Evolutionary conservation across 2,113 vertebrate species (phyloP).

Genomic region (Haliaeetus leucogaster): DNA sequence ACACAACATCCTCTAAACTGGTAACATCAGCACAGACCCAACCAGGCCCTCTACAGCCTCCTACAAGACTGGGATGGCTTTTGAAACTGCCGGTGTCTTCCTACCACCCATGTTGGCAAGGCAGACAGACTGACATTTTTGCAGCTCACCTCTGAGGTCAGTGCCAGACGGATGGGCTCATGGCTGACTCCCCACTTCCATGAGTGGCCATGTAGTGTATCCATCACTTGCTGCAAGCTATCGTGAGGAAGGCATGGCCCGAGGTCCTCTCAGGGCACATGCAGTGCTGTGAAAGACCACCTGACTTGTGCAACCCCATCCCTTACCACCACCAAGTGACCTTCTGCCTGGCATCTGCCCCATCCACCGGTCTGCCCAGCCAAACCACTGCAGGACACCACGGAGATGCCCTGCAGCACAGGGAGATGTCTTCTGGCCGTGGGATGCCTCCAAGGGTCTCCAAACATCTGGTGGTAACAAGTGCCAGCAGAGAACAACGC

Average conservation of each 20-base stretch:
- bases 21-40: background rate
- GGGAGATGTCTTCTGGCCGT: background rate
- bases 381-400: background rate
- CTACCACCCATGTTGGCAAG: background rate
- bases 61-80: background rate
- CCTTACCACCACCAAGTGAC: background rate
- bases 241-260: background rate
- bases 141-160: background rate
- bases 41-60: background rate
- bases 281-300: background rate
- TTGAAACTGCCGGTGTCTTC: background rate
- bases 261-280: background rate
- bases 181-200: background rate
- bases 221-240: background rate
- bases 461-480: background rate
- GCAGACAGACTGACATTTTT: background rate
- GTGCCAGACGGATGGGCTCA: background rate
- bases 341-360: background rate
- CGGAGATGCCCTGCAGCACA: background rate
- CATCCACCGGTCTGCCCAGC: background rate
- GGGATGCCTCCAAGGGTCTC: background rate
- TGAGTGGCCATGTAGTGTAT: rapidly evolving
- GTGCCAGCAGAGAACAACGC: background rate
- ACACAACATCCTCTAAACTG: background rate
- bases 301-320: background rate